Evolutionary conservation across 1,140 invertebrate genomes (phyloP), one percentile per base, ranked within the genome.

Genomic region (Drosophila sp.): DNA sequence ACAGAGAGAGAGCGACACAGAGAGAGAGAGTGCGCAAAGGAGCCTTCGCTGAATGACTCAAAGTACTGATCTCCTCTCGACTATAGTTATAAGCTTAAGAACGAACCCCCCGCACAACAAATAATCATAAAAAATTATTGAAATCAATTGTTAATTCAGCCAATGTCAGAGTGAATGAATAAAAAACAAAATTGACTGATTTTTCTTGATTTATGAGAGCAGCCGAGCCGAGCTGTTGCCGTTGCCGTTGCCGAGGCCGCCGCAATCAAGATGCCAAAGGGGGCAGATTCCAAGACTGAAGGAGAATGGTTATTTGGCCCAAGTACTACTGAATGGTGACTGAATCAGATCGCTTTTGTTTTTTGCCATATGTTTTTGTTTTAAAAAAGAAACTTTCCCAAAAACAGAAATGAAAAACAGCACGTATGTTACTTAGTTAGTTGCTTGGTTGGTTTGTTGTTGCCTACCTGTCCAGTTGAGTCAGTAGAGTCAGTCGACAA

Each of bases 101-200:
- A 77, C 17, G 17, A 17, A 17, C 17, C 17, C 70, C 70, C 72
- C 60, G 35, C 35, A 85, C 66, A 50, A 85, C 80, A 81, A 83
- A 87, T 85, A 85, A 85, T 85, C 85, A 85, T 85, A 87, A 87
- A 86, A 89, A 89, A 89, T 86, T 86, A 86, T 89, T 86, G 84
- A 86, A 86, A 86, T 86, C 84, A 86, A 86, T 86, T 86, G 83
- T 86, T 86, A 89, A 89, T 86, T 89, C 83, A 89, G 84, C 69
- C 83, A 87, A 86, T 89, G 84, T 83, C 84, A 89, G 84, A 89
- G 79, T 86, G 83, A 89, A 30, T 44, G 32, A 44, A 76, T 35
- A 65, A 40, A 56, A 73, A 65, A 86, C 82, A 85, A 87, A 87
- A 86, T 87, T 86, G 82, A 87, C 83, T 86, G 83, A 86, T 86